Base-by-base conservation (phyloP, 2,113 vertebrate species). In the Etheostoma spectabile region DNA sequence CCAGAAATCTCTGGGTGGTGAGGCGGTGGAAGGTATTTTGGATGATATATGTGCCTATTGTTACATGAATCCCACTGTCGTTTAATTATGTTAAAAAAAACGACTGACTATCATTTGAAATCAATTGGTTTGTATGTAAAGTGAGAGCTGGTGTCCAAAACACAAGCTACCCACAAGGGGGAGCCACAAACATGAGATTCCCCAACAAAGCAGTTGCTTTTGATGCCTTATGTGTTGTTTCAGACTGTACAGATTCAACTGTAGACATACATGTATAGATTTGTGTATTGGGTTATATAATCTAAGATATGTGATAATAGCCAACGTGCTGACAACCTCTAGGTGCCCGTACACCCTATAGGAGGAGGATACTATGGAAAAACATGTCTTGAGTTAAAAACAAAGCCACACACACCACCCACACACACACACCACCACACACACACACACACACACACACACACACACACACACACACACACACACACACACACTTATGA, bases 111-210 rank as follows among this genome's bases (percentile, higher is more conserved):
- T 45, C 19, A 62, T 65, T 46, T 80, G 1, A 74, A 71, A 56
- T 35, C 3, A 45, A 2, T 11, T n/a, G 21, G 70, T 79, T 70
- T 77, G 14, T 74, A 10, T 63, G 4, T 69, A 12, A 69, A 69
- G 1, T 8, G 2, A 42, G 51, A 53, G 22, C 0, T 65, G 4
- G 60, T 21, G 14, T 5, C 3, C 8, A 68, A 56, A 45, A 42
- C 7, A 78, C 33, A 49, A 53, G 6, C 6, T 24, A 51, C 0
- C 90, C 93, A 94, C 91, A 75, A 91, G 91, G 69, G 90, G 93
- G 92, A 22, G 88, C 84, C 68, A 75, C 73, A 82, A 76, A 90
- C 69, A 82, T 33, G 22, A 74, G 30, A 10, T 49, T 70, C 18
- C 18, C 16, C 2, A 8, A 21, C 3, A 5, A 11, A 57, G 42